These are phyloP conservation scores for Saccostrea echinata DNA, from an alignment of 1,140 invertebrate species.

Conservation along the genomic window DNA sequence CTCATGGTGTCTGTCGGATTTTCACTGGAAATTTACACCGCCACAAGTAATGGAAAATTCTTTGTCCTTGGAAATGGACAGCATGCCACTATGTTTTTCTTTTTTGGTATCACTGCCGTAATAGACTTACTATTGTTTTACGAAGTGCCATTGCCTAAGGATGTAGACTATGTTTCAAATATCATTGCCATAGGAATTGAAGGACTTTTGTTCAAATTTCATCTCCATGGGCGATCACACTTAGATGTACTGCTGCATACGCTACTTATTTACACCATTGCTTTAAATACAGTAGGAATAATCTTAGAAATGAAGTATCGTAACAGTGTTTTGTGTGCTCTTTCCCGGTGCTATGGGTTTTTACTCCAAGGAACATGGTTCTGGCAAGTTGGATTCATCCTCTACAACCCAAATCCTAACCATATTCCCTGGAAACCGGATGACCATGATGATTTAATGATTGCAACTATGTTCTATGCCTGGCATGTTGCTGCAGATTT, in stretches of 20 bases:
- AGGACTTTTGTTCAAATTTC: slow-evolving; percentile 81
- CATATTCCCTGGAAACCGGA: slow-evolving; percentile 78
- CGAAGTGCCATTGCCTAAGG: slow-evolving; percentile 76
- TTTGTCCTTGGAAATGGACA: slow-evolving; percentile 80
- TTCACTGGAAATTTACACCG: slow-evolving; percentile 78
- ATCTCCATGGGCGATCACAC: slow-evolving; percentile 80
- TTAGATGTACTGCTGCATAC: slow-evolving; percentile 82
- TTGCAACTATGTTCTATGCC: slow-evolving; percentile 80
- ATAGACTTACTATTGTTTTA: slow-evolving; percentile 79
- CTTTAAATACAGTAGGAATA: slow-evolving; percentile 69
- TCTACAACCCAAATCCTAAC: slow-evolving; percentile 80
- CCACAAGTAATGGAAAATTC: slow-evolving; percentile 76
- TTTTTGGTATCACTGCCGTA: slow-evolving; percentile 80
- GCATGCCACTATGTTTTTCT: slow-evolving; percentile 83
- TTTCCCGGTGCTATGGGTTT: slow-evolving; percentile 78
- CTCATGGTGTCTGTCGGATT: slow-evolving; percentile 77
- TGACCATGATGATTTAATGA: slow-evolving; percentile 81
- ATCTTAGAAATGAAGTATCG: slow-evolving; percentile 79
- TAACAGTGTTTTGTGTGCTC: slow-evolving; percentile 75
- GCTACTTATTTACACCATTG: slow-evolving; percentile 79
- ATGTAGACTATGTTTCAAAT: slow-evolving; percentile 79
- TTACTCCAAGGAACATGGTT: slow-evolving; percentile 83
- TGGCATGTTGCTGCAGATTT: slow-evolving; percentile 80
- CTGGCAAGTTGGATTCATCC: slow-evolving; percentile 81
- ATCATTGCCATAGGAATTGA: slow-evolving; percentile 80